phyloP scores from a whole-genome alignment of 2,888 invertebrate species.

The Apoda limacodes region DNA sequence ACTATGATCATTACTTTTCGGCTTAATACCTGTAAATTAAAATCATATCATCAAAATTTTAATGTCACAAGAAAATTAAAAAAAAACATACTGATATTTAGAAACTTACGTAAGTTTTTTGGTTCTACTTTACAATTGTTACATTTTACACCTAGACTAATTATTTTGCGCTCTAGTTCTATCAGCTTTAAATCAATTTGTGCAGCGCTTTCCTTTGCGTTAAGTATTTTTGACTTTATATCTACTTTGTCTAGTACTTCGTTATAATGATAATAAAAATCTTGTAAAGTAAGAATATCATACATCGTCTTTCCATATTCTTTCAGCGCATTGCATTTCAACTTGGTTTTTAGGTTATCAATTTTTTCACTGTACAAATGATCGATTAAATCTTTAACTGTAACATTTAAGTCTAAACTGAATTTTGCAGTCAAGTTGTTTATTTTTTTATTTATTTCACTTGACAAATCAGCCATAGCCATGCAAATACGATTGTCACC shows the following conservation, averaged over 20 bases:
- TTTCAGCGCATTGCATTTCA: conserved; percentile 26
- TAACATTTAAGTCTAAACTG: conserved; percentile 3
- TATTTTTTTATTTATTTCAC: conserved; percentile 18
- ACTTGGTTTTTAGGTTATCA: conserved; percentile 16
- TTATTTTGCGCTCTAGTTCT: conserved; percentile 10
- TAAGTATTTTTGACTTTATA: conserved; percentile 6
- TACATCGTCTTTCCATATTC: conserved; percentile 31
- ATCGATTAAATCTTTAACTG: conserved; percentile 8
- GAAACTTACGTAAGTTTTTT: too few relatives aligned
- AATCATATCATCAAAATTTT: conserved; percentile 10
- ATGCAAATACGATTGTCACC: conserved; percentile 25
- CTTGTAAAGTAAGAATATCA: conserved; percentile 30
- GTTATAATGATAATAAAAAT: conserved; percentile 27
- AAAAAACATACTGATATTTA: too few relatives aligned
- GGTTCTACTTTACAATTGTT: too few relatives aligned
- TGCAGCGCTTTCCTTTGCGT: conserved; percentile 11
- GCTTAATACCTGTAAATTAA: too few relatives aligned
- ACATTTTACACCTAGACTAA: too few relatives aligned
- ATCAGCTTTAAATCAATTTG: conserved; percentile 16
- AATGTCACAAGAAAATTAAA: too few relatives aligned
- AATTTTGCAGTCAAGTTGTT: conserved; percentile 11
- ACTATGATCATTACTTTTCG: too few relatives aligned
- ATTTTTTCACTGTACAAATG: conserved; percentile 17
- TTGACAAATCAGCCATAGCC: conserved; percentile 22
- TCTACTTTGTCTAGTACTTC: conserved; percentile 15